A percentile compares a stretch with the other conserved stretches of the same genome.
phyloP scores from a whole-genome alignment of 2,797 vertebrate genomes.

The Aphelocoma californica region DNA sequence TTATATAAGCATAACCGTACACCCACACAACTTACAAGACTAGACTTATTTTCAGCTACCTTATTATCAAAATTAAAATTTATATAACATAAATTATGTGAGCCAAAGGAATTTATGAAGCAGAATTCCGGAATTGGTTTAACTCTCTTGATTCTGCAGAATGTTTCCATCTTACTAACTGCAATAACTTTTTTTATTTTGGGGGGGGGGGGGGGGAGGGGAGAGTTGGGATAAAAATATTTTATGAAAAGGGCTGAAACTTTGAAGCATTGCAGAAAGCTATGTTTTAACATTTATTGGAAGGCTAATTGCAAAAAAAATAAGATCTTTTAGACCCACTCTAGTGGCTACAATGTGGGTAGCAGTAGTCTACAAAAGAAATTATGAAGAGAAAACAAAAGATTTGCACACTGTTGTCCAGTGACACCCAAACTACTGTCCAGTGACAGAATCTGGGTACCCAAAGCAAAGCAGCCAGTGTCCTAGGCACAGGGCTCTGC shows the following conservation, averaged over 20 bases:
- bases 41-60: constrained; percentile 51
- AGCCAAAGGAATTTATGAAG: constrained; percentile 21
- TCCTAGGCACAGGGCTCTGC: not conserved
- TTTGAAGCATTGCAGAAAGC: not conserved
- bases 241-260: not conserved
- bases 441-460: not conserved
- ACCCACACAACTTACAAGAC: constrained; percentile 56
- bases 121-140: not conserved
- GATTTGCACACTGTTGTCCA: not conserved
- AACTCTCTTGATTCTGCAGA: not conserved
- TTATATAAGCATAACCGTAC: constrained; percentile 17
- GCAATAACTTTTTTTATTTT: not conserved
- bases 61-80: constrained; percentile 50
- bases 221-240: not conserved
- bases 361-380: not conserved
- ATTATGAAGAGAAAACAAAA: not conserved
- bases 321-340: not conserved
- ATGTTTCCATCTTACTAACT: not conserved
- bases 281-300: not conserved
- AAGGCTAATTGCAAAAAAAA: not conserved
- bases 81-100: not conserved
- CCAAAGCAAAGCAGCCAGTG: not conserved
- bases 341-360: not conserved
- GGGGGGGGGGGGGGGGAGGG: rapidly evolving
- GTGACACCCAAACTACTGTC: not conserved